Evolutionary conservation across 2,113 vertebrate species (phyloP), one percentile per base, ranked within the genome.

Genomic region (Uria lomvia): DNA sequence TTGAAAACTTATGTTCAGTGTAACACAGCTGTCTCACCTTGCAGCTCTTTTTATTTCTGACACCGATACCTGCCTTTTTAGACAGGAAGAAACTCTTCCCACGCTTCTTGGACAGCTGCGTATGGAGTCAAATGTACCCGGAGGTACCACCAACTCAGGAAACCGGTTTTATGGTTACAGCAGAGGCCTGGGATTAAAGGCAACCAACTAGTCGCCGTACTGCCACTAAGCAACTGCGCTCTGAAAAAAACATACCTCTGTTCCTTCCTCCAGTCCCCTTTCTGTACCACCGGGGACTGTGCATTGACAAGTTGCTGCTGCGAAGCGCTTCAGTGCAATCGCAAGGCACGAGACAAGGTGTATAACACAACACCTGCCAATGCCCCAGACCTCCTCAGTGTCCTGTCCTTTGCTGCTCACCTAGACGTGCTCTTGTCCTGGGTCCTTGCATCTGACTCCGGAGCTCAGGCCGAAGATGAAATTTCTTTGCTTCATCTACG

Each of bases 401-500:
- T 29, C 56, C 71, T 7, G 6, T 21, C 45, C 45, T 72, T 4
- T 47, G 63, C 87, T 47, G 80, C 98, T 97, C 96, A 99, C 99
- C 99, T 96, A 99, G 97, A 96, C 99, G 98, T 78, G 99, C 99
- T 96, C 99, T 98, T 36, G 99, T 99, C 96, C 99, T 98, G 60
- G 99, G 99, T 78, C 99, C 99, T 88, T 99, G 99, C 99, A 99
- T 99, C 95, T 99, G 99, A 93, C 99, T 99, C 68, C 99, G 98
- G 60, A 99, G 98, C 96, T 99, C 99, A 0, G 99, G 99, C 53
- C 99, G 98, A 92, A 99, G 97, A 90, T 99, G 99, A 96, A 99
- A 99, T 96, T 99, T 99, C 98, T 99, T 99, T 52, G 99, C 99
- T 98, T 99, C 99, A 7, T 99, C 99, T 11, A 99, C 99, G 1